phyloP scores from a whole-genome alignment of 2,113 vertebrate genomes.

The Planiliza haematocheilus region DNA sequence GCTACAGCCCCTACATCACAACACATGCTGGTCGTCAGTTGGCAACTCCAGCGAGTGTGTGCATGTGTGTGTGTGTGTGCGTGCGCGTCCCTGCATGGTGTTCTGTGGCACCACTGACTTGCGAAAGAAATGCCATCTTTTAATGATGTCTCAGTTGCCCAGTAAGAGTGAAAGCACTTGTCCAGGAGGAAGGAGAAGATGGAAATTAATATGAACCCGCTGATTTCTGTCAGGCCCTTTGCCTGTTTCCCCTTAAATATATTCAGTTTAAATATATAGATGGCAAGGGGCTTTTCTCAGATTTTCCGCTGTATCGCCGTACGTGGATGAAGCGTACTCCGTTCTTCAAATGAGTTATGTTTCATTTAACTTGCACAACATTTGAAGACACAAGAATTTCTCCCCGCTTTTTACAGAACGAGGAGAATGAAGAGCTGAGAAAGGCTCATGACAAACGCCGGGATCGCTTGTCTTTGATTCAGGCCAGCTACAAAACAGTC shows the following conservation, averaged over 20 bases:
- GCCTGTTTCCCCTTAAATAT: too few species aligned
- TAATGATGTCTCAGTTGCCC: slow-evolving; percentile 76
- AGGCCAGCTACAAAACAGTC: slow-evolving; percentile 89
- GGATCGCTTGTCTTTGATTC: slow-evolving; percentile 89
- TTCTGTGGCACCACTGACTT: slow-evolving; percentile 59
- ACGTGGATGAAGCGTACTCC: slow-evolving; percentile 3
- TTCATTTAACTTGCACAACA: slow-evolving; percentile 27
- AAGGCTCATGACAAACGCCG: slow-evolving; percentile 85
- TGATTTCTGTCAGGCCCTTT: slow-evolving; percentile 40
- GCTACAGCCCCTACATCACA: slow-evolving; percentile 38
- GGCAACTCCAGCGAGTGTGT: slow-evolving; percentile 61
- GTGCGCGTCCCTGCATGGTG: slow-evolving; percentile 7
- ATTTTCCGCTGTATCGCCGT: slow-evolving; percentile 16
- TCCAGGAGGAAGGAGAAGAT: slow-evolving; percentile 40
- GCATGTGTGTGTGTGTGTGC: background rate
- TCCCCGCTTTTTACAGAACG: slow-evolving; percentile 79
- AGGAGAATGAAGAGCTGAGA: slow-evolving; percentile 89
- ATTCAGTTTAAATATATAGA: slow-evolving; percentile 37
- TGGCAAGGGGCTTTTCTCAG: background rate
- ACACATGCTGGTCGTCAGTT: slow-evolving; percentile 59
- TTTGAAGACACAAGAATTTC: background rate
- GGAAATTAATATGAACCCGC: slow-evolving; percentile 20
- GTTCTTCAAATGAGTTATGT: background rate
- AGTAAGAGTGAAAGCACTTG: slow-evolving; percentile 64
- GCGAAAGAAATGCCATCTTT: slow-evolving; percentile 67